Base-by-base conservation (phyloP, 1,140 invertebrate species). In the Diorhabda elongata region DNA sequence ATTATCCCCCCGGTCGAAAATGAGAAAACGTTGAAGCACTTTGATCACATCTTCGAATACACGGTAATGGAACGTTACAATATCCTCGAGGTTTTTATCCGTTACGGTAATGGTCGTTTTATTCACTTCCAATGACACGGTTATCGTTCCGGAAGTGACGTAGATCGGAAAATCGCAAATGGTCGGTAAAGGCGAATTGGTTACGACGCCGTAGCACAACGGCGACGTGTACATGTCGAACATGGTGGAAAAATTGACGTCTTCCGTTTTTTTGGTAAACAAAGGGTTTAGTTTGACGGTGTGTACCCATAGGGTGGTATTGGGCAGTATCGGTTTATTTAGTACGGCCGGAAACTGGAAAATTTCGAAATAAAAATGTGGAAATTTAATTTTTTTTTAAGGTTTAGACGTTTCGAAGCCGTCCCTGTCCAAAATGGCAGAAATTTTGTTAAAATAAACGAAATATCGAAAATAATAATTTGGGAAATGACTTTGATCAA, bases 121-220 rank as follows among this genome's bases (percentile, higher is more conserved):
- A 77, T 91, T 84, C 44, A 84, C 71, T 73, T 79, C 78, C 5
- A 96, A 70, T 9, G 83, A 75, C 9, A 94, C 88, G 60, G 83
- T 82, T 2, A 97, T 84, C 80, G 94, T 88, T 0, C 96, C 96
- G 26, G 91, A 88, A 26, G 90, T 86, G 60, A 94, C 89, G 78
- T 91, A 98, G 64, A 97, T 86, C 0, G 96, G 92, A 85, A 98
- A 98, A 59, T 84, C 79, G 60, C 86, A 87, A 57, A 90, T 69
- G 11, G 80, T 73, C 2, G 88, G 87, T 62, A 91, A 77, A 8
- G 75, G 76, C 5, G 87, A 85, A 2, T 82, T 72, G 0, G 89
- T 85, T 3, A 91, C 71, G 26, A 92, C 80, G 0, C 84, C 89
- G 77, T 82, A 91, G 26, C 84, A 79, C 5, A 81, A 63, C 5